Conservation (phyloP, 2,888 invertebrate species). For the Drosophila maculinotata region DNA sequence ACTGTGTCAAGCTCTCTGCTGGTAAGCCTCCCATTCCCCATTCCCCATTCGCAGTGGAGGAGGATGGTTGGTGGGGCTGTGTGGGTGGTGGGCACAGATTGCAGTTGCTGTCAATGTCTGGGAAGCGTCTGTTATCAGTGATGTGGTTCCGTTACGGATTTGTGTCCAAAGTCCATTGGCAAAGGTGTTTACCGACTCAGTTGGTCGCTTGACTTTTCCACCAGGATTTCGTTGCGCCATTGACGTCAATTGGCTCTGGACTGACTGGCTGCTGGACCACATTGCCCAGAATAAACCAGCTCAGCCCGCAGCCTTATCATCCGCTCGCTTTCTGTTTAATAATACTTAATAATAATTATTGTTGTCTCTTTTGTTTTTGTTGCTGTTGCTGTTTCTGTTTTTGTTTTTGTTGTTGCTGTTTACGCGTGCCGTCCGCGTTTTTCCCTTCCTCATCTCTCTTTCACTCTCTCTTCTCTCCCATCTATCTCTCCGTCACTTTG, state of each 20-base stretch:
- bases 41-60: slow-evolving; percentile 10
- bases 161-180: slow-evolving; percentile 61
- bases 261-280: slow-evolving; percentile 17
- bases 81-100: background rate
- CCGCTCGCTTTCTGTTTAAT: slow-evolving; percentile 10
- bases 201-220: slow-evolving; percentile 65
- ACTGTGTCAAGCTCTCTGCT: slow-evolving; percentile 55
- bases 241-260: slow-evolving; percentile 65
- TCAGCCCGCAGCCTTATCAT: slow-evolving; percentile 48
- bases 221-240: slow-evolving; percentile 65
- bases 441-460: background rate
- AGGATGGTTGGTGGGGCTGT: slow-evolving; percentile 12
- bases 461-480: too few species aligned
- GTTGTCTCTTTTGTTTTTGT: slow-evolving; percentile 21
- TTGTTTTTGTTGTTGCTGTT: slow-evolving; percentile 32
- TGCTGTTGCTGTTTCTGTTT: background rate
- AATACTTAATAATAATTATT: slow-evolving; percentile 5
- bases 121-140: slow-evolving; percentile 18
- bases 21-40: slow-evolving; percentile 10
- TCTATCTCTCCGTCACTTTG: too few species aligned
- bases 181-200: slow-evolving; percentile 71
- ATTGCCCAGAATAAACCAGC: slow-evolving; percentile 37
- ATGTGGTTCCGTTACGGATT: slow-evolving; percentile 20
- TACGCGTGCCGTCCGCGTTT: slow-evolving; percentile 19
- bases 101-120: background rate